Base-by-base conservation (phyloP, 2,888 invertebrate species). In the Phengaris arion region DNA sequence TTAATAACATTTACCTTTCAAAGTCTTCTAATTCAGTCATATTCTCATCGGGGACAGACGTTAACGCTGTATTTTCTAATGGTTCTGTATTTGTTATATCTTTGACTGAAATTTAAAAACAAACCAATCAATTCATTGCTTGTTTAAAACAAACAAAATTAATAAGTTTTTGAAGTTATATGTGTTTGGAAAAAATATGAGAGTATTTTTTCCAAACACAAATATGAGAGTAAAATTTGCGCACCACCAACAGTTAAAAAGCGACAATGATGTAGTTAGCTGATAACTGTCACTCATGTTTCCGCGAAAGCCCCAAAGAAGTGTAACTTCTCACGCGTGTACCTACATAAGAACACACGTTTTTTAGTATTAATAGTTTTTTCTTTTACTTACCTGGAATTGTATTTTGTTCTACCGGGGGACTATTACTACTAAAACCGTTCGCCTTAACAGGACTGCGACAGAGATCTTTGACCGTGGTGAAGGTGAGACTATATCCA, bases 11-110 rank as follows among this genome's bases (percentile, higher is more conserved):
- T 80, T 83, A 93, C 93, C 92, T 90, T 86, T 91, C 93, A 87
- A 93, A 90, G 81, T 92, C 92, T 85, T 90, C 91, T 84, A 87
- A 81, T 82, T 93, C 92, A 89, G 88, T 90, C 87, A 87, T 83
- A 83, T 91, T 91, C 81, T 93, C 93, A 81, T 93, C 93, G 81
- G 90, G 86, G 82, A 87, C 89, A 84, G 89, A 89, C 86, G 91
- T 82, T 89, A 92, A 87, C 86, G 91, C 91, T 84, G 91, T 88
- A 89, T 89, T 91, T 87, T 91, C 92, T 91, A 93, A 87, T 76
- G 90, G 87, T 87, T 91, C 93, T 81, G 87, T 88, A 85, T 91
- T 91, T 89, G 92, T 92, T 89, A 93, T 93, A 92, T 91, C 91
- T 89, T 90, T 91, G 86, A 89, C 93, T 93, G 88, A 79, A 84